Conservation (phyloP, 37 sponge, comb jelly and placozoan genomes). For the Ephydatia muelleri region DNA sequence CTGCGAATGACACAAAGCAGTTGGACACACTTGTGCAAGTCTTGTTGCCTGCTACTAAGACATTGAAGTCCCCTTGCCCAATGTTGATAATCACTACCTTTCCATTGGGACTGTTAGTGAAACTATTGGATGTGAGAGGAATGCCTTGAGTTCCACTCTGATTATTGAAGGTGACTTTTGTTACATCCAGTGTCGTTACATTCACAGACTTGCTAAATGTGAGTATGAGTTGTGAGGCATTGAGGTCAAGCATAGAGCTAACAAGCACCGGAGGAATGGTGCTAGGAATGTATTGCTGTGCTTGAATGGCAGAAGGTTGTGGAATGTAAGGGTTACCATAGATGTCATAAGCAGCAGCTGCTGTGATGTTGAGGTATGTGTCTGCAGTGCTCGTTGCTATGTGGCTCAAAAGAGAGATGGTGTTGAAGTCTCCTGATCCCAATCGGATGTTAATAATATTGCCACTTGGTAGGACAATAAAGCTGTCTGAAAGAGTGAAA, state of each 20-base stretch:
- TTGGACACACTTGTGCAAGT: slow-evolving; percentile 25
- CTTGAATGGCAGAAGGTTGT: slow-evolving; percentile 35
- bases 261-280: slow-evolving; percentile 52
- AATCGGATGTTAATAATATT: slow-evolving; percentile 48
- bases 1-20: slow-evolving; percentile 48
- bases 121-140: slow-evolving; percentile 45
- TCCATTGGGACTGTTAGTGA: slow-evolving; percentile 50
- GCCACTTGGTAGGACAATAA: slow-evolving; percentile 21
- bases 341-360: slow-evolving; percentile 64
- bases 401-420: slow-evolving; percentile 40
- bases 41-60: slow-evolving; percentile 52
- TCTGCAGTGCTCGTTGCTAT: slow-evolving; percentile 52
- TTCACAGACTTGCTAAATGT: slow-evolving; percentile 83
- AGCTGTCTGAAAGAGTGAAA: slow-evolving; percentile 42
- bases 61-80: slow-evolving; percentile 59
- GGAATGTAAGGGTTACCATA: slow-evolving; percentile 57
- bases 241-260: slow-evolving; percentile 49
- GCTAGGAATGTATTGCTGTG: slow-evolving; percentile 56
- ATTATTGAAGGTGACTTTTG: slow-evolving; percentile 64
- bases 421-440: slow-evolving; percentile 56
- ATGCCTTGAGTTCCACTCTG: slow-evolving; percentile 40
- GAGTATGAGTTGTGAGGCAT: slow-evolving; percentile 38
- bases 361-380: slow-evolving; percentile 70
- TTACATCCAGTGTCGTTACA: slow-evolving; percentile 64
- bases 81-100: slow-evolving; percentile 48